Evolutionary conservation across 2,888 invertebrate species (phyloP).

Genomic region (Lithodes maja): DNA sequence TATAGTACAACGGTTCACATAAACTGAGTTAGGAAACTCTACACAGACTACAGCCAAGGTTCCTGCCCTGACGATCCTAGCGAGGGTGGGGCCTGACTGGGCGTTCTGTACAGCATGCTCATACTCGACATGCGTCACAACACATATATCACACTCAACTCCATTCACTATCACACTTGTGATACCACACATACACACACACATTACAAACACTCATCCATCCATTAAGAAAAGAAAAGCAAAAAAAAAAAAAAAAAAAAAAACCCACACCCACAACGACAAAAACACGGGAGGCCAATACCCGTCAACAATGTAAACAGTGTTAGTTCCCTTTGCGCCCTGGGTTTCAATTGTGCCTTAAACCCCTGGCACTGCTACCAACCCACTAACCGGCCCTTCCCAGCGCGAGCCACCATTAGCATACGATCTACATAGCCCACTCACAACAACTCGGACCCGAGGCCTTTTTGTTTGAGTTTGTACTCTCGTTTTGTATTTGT

Average conservation of each 20-base stretch:
- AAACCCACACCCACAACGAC: neutral
- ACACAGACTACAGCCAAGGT: too few relatives aligned
- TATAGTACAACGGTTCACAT: too few relatives aligned
- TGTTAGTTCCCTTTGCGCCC: neutral
- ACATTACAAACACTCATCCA: constrained; percentile 3
- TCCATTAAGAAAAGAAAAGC: neutral
- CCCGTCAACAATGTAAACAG: too few relatives aligned
- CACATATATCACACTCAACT: neutral
- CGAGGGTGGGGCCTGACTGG: too few relatives aligned
- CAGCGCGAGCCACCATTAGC: constrained; percentile 7
- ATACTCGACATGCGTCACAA: too few relatives aligned
- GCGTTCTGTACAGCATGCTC: too few relatives aligned
- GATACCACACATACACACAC: constrained; percentile 23
- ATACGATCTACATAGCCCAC: constrained; percentile 23
- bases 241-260: neutral
- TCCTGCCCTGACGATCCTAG: too few relatives aligned
- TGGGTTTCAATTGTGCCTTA: neutral
- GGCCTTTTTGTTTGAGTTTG: too few relatives aligned
- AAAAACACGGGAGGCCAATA: neutral
- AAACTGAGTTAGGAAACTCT: too few relatives aligned
- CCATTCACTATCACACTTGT: neutral
- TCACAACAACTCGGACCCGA: neutral
- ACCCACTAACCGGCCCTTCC: neutral
- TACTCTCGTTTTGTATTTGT: too few relatives aligned
- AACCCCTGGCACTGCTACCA: neutral